Conservation (phyloP, 2,797 vertebrate species). For the Takifugu rubripes region DNA sequence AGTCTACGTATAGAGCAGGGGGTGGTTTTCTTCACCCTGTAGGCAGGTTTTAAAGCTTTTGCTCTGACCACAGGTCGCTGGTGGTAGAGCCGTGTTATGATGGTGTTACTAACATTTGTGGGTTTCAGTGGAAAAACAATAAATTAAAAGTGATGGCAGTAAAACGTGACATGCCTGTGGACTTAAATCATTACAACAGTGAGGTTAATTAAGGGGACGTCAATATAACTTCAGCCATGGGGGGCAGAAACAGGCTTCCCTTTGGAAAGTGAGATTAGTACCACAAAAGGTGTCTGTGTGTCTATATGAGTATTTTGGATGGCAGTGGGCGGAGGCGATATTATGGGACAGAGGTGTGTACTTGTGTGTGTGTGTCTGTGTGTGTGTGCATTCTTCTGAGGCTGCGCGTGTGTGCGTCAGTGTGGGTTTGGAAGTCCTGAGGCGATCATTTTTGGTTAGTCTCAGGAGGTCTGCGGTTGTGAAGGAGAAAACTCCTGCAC, state of each 20-base stretch:
- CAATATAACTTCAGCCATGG: conserved; percentile 50
- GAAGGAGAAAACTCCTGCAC: conserved; percentile 59
- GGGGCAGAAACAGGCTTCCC: conserved; percentile 43
- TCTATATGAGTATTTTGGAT: conserved; percentile 28
- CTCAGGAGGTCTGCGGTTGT: conserved; percentile 57
- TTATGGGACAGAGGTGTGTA: conserved; percentile 38
- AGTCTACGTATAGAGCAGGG: conserved; percentile 37
- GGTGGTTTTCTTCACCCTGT: conserved; percentile 44
- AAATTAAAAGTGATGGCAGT: conserved; percentile 56
- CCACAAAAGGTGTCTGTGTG: conserved; percentile 47
- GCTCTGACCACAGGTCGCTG: conserved; percentile 53
- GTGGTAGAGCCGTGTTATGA: conserved; percentile 45
- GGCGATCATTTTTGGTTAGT: conserved; percentile 56
- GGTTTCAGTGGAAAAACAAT: conserved; percentile 68
- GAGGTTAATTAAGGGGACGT: conserved; percentile 55
- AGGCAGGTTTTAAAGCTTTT: conserved; percentile 44
- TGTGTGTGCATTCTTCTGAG: too few relatives aligned
- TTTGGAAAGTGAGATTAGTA: conserved; percentile 39
- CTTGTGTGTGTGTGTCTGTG: conserved; percentile 20
- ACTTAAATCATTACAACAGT: conserved; percentile 60
- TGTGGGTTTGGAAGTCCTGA: conserved; percentile 57
- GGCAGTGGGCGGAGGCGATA: conserved; percentile 34
- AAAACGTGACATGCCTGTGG: conserved; percentile 41
- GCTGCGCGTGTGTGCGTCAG: conserved; percentile 21
- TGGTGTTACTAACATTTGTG: conserved; percentile 60